These are phyloP conservation scores for Taurulus bubalis DNA, from an alignment of 2,113 vertebrate species.

Conservation along the genomic window DNA sequence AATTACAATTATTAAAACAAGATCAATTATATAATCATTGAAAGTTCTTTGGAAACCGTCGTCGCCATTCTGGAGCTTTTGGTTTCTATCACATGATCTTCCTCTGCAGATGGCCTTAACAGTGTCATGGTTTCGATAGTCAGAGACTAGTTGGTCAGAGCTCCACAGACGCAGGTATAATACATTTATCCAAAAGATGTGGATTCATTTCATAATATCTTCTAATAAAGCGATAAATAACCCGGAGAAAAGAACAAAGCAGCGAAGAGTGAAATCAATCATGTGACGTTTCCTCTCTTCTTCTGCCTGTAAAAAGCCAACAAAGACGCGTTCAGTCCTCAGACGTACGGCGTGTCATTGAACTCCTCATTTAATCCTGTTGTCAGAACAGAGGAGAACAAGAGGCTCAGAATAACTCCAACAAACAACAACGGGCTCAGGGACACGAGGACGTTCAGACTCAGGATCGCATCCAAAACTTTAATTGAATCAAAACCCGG, in stretches of 20 bases:
- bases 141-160: neutral
- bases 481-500: conserved; percentile 49
- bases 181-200: neutral
- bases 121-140: neutral
- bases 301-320: conserved; percentile 29
- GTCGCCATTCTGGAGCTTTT: neutral
- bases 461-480: conserved; percentile 27
- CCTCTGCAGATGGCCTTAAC: neutral
- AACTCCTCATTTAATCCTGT: conserved; percentile 31
- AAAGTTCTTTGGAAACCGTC: neutral
- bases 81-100: neutral
- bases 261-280: neutral
- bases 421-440: conserved; percentile 43
- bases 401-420: conserved; percentile 40
- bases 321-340: conserved; percentile 48
- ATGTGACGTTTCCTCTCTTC: conserved; percentile 11
- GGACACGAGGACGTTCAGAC: conserved; percentile 35
- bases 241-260: neutral
- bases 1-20: too few relatives aligned
- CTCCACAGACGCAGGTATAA: neutral
- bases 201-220: neutral
- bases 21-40: too few relatives aligned
- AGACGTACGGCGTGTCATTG: conserved; percentile 38
- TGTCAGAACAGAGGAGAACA: conserved; percentile 59
- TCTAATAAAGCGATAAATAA: neutral